phyloP scores from a whole-genome alignment of 1,140 invertebrate species.

The Tribolium castaneum region DNA sequence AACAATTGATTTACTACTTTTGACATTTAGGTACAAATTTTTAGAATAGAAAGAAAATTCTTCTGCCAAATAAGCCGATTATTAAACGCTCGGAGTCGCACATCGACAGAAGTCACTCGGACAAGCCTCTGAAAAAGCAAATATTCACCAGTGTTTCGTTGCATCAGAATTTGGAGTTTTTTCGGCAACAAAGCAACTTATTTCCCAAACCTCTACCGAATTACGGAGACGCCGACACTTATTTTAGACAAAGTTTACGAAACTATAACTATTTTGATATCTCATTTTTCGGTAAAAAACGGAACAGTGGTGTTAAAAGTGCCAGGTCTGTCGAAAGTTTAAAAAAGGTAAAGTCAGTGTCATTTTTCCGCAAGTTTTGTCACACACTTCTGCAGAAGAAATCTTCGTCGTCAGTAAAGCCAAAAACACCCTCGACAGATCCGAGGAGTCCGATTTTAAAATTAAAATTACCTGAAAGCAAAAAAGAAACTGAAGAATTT shows the following conservation, averaged over 20 bases:
- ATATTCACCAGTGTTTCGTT: constrained; percentile 47
- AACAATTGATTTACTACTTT: constrained; percentile 38
- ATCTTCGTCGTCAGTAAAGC: constrained; percentile 59
- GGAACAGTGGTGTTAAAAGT: neutral
- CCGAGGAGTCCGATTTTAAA: constrained; percentile 4
- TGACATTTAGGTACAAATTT: constrained; percentile 31
- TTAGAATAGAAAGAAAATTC: constrained; percentile 33
- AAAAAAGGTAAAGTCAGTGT: constrained; percentile 22
- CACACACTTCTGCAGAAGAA: constrained; percentile 62
- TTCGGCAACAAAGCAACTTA: constrained; percentile 46
- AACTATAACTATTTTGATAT: constrained; percentile 47
- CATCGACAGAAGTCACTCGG: neutral
- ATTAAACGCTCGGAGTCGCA: constrained; percentile 13
- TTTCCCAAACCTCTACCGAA: constrained; percentile 41
- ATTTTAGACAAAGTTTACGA: constrained; percentile 50
- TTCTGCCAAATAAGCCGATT: constrained; percentile 2
- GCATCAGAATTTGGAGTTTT: constrained; percentile 49
- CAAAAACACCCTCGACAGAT: neutral
- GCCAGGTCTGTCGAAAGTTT: constrained; percentile 23
- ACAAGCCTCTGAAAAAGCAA: constrained; percentile 38
- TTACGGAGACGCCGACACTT: constrained; percentile 47
- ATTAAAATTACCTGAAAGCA: neutral
- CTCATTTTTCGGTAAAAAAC: neutral
- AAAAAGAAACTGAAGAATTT: constrained; percentile 1
- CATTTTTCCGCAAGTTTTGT: constrained; percentile 52